Conservation (phyloP, 2,888 invertebrate genomes). For the Epistrophe eligans region DNA sequence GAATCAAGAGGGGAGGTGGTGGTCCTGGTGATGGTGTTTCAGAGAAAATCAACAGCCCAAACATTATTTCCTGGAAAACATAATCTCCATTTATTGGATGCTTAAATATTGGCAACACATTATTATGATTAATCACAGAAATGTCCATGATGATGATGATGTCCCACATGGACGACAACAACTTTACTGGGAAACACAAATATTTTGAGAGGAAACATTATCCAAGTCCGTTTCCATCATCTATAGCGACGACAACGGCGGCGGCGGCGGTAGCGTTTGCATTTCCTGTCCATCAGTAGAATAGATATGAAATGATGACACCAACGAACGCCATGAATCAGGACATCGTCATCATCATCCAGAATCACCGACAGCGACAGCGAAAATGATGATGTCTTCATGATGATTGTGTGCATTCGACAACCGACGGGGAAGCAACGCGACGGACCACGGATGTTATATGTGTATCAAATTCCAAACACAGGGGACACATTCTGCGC, state of each 20-base stretch:
- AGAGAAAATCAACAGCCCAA: constrained; percentile 62
- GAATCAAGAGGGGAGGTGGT: background rate
- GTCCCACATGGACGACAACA: constrained; percentile 52
- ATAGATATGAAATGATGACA: constrained; percentile 64
- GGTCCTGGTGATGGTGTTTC: background rate
- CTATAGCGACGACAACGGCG: constrained; percentile 1
- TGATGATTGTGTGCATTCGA: constrained; percentile 71
- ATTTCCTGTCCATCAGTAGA: constrained; percentile 50
- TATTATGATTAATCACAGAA: constrained; percentile 75
- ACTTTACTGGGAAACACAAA: constrained; percentile 66
- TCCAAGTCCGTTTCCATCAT: constrained; percentile 30
- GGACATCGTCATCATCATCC: constrained; percentile 17
- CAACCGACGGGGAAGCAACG: too few relatives aligned
- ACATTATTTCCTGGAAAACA: constrained; percentile 20
- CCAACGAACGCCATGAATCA: constrained; percentile 20
- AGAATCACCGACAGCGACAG: constrained; percentile 13
- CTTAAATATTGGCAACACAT: constrained; percentile 64
- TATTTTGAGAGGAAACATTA: constrained; percentile 71
- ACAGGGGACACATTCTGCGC: constrained; percentile 18
- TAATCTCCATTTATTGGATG: constrained; percentile 61
- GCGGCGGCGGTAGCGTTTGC: constrained; percentile 28
- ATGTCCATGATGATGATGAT: constrained; percentile 51
- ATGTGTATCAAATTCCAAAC: constrained; percentile 65
- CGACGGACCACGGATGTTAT: constrained; percentile 25
- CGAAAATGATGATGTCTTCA: constrained; percentile 69